Conservation (phyloP, 2,113 vertebrate genomes). For the Eolophus roseicapilla region DNA sequence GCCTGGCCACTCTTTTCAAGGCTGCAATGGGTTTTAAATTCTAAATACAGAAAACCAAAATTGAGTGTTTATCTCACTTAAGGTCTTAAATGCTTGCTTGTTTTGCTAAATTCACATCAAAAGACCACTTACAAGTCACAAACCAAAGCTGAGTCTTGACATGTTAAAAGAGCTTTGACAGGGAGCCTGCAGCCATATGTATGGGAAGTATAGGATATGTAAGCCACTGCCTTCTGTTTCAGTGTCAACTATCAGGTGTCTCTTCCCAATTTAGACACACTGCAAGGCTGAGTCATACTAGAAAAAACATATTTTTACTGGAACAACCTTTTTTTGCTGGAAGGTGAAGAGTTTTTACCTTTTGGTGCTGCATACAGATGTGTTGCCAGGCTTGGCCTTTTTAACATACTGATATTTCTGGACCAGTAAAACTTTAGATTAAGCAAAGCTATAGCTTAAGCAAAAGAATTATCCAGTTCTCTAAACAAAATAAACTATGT, state of each 20-base stretch:
- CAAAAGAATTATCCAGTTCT: neutral
- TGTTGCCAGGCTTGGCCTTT: neutral
- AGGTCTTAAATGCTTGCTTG: neutral
- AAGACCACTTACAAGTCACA: neutral
- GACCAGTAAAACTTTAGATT: neutral
- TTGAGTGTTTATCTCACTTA: neutral
- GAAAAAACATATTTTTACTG: neutral
- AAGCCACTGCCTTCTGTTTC: neutral
- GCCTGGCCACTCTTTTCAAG: neutral
- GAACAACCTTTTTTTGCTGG: neutral
- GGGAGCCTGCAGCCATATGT: rapidly evolving
- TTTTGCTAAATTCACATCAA: neutral
- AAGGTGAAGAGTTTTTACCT: neutral
- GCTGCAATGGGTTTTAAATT: neutral
- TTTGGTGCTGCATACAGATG: neutral
- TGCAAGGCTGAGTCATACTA: neutral
- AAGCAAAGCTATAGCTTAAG: neutral
- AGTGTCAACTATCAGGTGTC: neutral
- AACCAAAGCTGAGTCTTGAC: rapidly evolving
- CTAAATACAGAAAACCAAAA: neutral
- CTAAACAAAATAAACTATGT: neutral
- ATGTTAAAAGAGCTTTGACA: neutral
- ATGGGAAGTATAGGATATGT: neutral
- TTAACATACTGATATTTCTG: neutral
- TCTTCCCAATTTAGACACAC: neutral